Conservation (phyloP, 2,888 invertebrate genomes). For the Erannis defoliaria region DNA sequence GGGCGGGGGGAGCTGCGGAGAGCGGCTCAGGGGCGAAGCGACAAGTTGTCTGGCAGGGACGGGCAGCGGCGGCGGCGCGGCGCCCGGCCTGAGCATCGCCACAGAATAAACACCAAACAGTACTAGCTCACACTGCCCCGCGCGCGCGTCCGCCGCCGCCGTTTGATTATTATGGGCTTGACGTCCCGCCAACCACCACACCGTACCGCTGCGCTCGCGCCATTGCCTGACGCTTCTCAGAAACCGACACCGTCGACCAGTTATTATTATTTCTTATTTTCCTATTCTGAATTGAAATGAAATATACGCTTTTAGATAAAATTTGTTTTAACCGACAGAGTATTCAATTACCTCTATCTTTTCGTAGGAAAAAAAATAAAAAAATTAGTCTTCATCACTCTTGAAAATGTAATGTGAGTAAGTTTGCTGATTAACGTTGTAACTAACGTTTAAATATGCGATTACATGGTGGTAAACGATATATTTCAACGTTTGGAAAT, state of each 20-base stretch:
- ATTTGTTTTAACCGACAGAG: too few relatives aligned
- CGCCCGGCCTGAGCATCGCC: conserved; percentile 41
- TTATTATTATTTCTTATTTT: conserved; percentile 39
- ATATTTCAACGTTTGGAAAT: too few relatives aligned
- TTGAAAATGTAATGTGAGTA: too few relatives aligned
- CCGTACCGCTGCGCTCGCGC: conserved; percentile 41
- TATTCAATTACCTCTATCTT: too few relatives aligned
- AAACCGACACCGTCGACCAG: conserved; percentile 70
- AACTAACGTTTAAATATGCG: too few relatives aligned
- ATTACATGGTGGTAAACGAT: too few relatives aligned
- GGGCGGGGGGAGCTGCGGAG: conserved; percentile 45
- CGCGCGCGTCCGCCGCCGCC: conserved; percentile 48
- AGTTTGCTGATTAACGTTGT: too few relatives aligned
- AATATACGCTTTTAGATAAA: conserved; percentile 9
- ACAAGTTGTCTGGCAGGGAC: conserved; percentile 83
- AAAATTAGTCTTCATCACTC: too few relatives aligned
- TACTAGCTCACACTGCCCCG: conserved; percentile 37
- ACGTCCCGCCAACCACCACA: conserved; percentile 42
- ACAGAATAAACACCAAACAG: conserved; percentile 7
- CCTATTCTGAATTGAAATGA: conserved; percentile 50
- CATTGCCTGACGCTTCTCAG: conserved; percentile 73
- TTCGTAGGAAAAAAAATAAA: too few relatives aligned
- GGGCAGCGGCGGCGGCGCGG: conserved; percentile 49
- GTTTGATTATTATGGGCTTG: conserved; percentile 68
- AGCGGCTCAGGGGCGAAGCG: conserved; percentile 70